Evolutionary conservation across 92 coral and sea anemone species (phyloP).

Genomic region (Bergia sp.): DNA sequence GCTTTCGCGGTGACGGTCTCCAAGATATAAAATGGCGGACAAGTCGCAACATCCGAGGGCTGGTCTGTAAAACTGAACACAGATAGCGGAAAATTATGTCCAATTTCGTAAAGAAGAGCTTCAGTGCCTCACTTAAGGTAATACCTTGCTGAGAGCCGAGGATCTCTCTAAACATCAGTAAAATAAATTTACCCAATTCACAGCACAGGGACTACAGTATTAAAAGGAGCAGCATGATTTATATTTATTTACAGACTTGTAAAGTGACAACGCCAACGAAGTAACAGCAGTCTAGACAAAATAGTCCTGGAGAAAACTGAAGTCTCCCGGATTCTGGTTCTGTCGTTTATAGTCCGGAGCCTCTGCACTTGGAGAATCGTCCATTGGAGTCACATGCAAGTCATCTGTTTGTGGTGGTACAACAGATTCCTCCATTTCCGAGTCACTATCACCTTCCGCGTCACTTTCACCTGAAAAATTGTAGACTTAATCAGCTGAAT

Average conservation of each 20-base stretch:
- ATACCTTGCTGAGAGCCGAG: too few relatives aligned
- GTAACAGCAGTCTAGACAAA: conserved; percentile 2
- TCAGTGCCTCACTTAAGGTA: too few relatives aligned
- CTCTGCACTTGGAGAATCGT: background rate
- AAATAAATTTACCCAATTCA: background rate
- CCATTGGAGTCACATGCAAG: background rate
- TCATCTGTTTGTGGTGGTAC: background rate
- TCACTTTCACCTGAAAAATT: conserved; percentile 19
- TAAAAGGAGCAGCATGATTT: background rate
- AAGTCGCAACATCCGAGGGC: too few relatives aligned
- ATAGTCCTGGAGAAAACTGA: conserved; percentile 23
- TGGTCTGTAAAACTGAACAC: too few relatives aligned
- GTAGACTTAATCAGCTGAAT: background rate
- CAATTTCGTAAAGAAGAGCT: too few relatives aligned
- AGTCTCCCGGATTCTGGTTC: conserved; percentile 27
- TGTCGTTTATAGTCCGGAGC: background rate
- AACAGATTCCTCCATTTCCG: conserved; percentile 23
- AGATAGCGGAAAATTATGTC: too few relatives aligned
- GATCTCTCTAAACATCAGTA: too few relatives aligned
- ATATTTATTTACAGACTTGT: background rate
- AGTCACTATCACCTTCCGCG: conserved; percentile 57
- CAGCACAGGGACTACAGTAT: background rate
- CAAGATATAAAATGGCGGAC: too few relatives aligned
- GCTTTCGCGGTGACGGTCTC: too few relatives aligned
- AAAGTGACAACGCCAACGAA: background rate